phyloP scores from a whole-genome alignment of 2,113 vertebrate species.

The Petrocephalus zakoni region DNA sequence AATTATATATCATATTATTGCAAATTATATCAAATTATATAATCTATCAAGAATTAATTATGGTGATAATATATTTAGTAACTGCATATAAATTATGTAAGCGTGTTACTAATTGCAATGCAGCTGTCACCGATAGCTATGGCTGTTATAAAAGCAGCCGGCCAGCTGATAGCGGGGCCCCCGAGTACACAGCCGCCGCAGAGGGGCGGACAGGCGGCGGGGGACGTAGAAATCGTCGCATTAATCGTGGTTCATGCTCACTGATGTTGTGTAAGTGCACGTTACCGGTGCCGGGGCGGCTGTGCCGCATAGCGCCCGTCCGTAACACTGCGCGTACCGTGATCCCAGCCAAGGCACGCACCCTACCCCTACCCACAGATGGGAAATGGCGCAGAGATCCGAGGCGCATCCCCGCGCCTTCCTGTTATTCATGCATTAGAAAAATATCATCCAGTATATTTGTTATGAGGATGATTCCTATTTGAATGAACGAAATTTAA shows the following conservation, averaged over 20 bases:
- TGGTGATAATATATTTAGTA: neutral
- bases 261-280: too few relatives aligned
- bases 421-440: neutral
- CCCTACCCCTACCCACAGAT: neutral
- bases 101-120: neutral
- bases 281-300: too few relatives aligned
- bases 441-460: neutral
- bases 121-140: neutral
- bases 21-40: neutral
- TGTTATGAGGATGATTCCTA: neutral
- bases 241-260: neutral
- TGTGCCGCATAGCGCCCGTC: neutral
- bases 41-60: neutral
- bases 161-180: neutral
- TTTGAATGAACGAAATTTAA: neutral
- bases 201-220: neutral
- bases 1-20: neutral
- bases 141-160: neutral
- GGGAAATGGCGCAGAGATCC: neutral
- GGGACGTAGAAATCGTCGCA: neutral
- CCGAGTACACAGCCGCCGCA: neutral
- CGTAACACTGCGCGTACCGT: neutral
- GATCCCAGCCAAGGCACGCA: neutral
- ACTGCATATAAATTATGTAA: neutral
- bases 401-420: neutral